Evolutionary conservation across 2,888 invertebrate genomes (phyloP), one percentile per base, ranked within the genome.

Genomic region (Bhutanitis thaidina): DNA sequence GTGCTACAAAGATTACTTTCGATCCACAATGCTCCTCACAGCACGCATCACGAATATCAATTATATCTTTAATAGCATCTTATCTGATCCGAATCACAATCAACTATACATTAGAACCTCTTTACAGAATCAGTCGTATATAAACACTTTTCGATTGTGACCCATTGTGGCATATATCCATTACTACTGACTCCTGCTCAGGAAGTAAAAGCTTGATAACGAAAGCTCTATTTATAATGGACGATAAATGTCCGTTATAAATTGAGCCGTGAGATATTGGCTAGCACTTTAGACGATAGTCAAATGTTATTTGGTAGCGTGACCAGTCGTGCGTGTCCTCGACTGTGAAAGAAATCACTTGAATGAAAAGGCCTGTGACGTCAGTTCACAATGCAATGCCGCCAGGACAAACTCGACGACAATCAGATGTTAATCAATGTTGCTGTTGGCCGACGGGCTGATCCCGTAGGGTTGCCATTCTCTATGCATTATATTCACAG

Each of bases 61-160:
- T 59, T 62, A 56, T 64, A 59, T 69, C 68, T 65, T 62, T 62
- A 66, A 62, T 59, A 59, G 58, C 62, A 62, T 64, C 55, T 62
- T 59, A 71, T 67, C 68, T 62, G 57, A 70, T 71, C 65, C 58
- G 29, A 58, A 54, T 67, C 67, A 67, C 54, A 51, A 47, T 49
- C 54, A 49, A 55, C 53, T 70, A 62, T 53, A 59, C 43, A 43
- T 37, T 43, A 43, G 35, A 38, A 39, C 15, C 43, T 61, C 69
- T 69, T 68, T 71, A 67, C 56, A 69, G 69, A 75, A 59, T 67
- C 76, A 73, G 64, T 78, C 70, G 70, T 71, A 71, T 74, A 79
- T 8, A 27, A 78, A 77, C 71, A 76, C 69, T 67, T 67, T 40
- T 34, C 20, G n/a, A 45, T 30, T 30, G 20, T 15, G n/a, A 52